Conservation (phyloP, 2,888 invertebrate genomes). For the Agrilus cyanescens region DNA sequence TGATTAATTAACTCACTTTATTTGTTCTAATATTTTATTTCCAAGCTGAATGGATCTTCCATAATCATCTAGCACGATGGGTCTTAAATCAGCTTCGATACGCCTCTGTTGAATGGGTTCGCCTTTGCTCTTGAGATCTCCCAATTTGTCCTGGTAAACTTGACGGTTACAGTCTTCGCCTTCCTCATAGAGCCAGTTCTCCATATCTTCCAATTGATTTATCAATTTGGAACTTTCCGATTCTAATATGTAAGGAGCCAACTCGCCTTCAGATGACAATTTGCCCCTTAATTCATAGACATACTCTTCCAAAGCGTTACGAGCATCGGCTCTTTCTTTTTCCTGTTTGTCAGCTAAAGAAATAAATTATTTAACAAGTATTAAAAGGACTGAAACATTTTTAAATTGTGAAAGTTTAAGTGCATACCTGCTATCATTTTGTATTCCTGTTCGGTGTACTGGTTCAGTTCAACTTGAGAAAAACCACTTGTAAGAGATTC, state of each 20-base stretch:
- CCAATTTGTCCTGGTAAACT: slow-evolving; percentile 52
- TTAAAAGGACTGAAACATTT: not conserved
- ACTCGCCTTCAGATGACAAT: slow-evolving; percentile 60
- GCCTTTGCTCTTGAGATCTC: slow-evolving; percentile 59
- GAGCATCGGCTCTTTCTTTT: slow-evolving; percentile 88
- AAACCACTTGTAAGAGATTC: slow-evolving; percentile 64
- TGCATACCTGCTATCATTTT: slow-evolving; percentile 33
- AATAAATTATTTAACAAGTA: slow-evolving; percentile 10
- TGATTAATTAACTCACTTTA: slow-evolving; percentile 41
- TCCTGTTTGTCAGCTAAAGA: slow-evolving; percentile 78
- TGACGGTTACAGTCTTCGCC: slow-evolving; percentile 86
- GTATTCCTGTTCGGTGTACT: slow-evolving; percentile 54
- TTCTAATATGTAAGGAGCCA: slow-evolving; percentile 65
- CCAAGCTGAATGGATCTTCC: slow-evolving; percentile 65
- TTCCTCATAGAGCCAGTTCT: slow-evolving; percentile 95
- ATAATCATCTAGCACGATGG: slow-evolving; percentile 68
- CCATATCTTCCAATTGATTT: slow-evolving; percentile 66
- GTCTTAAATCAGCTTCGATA: slow-evolving; percentile 69
- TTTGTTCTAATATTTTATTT: slow-evolving; percentile 46
- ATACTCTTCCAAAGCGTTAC: slow-evolving; percentile 96
- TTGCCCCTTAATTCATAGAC: slow-evolving; percentile 94
- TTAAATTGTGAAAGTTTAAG: slow-evolving; percentile 2
- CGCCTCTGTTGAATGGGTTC: slow-evolving; percentile 81
- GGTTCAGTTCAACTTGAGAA: slow-evolving; percentile 57
- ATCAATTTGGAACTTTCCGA: slow-evolving; percentile 52